Evolutionary conservation across 2,888 invertebrate species (phyloP), one percentile per base, ranked within the genome.

Genomic region (Crematogaster levior): DNA sequence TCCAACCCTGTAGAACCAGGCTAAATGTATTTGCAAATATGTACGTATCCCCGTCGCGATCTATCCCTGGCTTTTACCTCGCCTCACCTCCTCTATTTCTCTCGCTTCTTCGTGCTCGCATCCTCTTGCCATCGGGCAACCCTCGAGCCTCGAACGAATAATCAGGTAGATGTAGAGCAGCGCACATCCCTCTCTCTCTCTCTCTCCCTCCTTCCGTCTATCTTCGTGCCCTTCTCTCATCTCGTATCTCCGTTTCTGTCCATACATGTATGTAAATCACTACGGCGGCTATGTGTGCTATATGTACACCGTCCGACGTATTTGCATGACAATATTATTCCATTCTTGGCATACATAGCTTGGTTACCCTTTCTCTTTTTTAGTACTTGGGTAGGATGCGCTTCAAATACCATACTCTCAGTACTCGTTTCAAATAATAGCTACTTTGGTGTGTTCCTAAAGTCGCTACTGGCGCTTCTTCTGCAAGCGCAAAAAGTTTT

Each of bases 21-120:
- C 91, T 93, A 93, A 93, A 93, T 92, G 92, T 93, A 92, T 93
- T 93, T 93, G 93, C 92, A 93, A 93, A 93, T 93, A 93, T 92
- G 91, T 92, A 86, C 90, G 86, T 86, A 92, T 91, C 88, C 90
- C 86, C 72, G 85, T 83, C 85, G 77, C 77, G 88, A 91, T 90
- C 89, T 84, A 85, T 84, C 80, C 81, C 58, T 81, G 37, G 75
- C 70, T 56, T 74, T 61, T 58, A 43, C 37, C 61, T 21, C 21
- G 18, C 30, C 58, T 18, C 27, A 56, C 61, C 34, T 68, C n/a
- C 68, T 73, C 79, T 40, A 53, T 61, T 75, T 73, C 81, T 77
- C 80, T 80, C 82, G 82, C 65, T 58, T 73, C 77, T 43, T 77
- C 81, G 73, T 81, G 82, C 75, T 82, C 82, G 77, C 74, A 82